A percentile compares a stretch with the other conserved stretches of the same genome.
These are phyloP conservation scores for Papilio polyxenes DNA, from an alignment of 1,140 invertebrate genomes.

Conservation along the genomic window DNA sequence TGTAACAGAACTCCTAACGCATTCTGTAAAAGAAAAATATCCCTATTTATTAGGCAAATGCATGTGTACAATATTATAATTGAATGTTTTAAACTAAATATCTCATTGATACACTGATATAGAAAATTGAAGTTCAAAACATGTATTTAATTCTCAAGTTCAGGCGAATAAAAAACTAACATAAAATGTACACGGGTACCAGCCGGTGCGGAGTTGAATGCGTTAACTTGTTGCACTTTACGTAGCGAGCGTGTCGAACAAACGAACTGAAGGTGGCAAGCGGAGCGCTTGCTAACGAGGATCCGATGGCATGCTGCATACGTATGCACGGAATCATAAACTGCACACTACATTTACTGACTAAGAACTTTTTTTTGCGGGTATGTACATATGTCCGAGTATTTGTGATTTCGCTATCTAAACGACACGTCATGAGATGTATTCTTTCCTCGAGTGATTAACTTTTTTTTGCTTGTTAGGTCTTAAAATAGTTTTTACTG, in stretches of 20 bases:
- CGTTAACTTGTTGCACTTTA: conserved; percentile 25
- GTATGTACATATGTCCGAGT: neutral
- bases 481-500: no score
- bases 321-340: neutral
- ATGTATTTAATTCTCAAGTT: neutral
- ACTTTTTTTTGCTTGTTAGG: no score
- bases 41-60: no score
- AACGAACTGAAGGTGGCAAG: conserved; percentile 13
- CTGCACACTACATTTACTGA: neutral
- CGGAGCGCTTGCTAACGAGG: conserved; percentile 6
- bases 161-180: neutral
- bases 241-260: conserved; percentile 12
- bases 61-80: neutral
- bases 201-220: conserved; percentile 4
- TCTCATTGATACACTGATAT: neutral
- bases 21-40: no score
- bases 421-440: no score
- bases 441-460: no score
- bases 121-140: neutral
- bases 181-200: neutral
- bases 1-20: no score
- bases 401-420: neutral
- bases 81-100: neutral
- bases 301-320: neutral
- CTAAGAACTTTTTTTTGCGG: neutral